These are phyloP conservation scores for Dolichotis patagonum DNA, from an alignment of 2,113 vertebrate genomes.

Conservation along the genomic window DNA sequence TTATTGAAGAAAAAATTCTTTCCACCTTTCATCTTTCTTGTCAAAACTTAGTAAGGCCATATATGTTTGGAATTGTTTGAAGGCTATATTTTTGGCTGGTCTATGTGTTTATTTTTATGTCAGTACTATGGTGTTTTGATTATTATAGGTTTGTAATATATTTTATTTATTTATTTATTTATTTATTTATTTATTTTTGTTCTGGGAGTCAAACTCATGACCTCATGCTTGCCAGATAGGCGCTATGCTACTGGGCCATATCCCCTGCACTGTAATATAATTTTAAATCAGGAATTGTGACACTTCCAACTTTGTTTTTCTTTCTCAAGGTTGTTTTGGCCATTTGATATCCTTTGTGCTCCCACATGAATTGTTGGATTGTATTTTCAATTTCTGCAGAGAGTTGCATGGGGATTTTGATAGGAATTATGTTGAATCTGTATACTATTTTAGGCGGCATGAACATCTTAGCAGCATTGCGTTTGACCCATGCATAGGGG, in stretches of 20 bases:
- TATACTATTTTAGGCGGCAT: neutral
- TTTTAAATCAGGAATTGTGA: neutral
- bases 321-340: neutral
- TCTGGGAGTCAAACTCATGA: too few species aligned
- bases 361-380: neutral
- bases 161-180: too few species aligned
- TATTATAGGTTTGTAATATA: neutral
- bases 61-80: neutral
- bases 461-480: neutral
- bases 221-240: too few species aligned
- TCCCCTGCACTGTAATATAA: neutral
- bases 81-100: neutral
- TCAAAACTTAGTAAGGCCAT: neutral
- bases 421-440: neutral
- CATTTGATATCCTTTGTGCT: neutral
- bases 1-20: neutral
- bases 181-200: too few species aligned
- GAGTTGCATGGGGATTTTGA: neutral
- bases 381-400: neutral
- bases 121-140: too few species aligned
- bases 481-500: neutral
- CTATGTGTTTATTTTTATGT: too few species aligned
- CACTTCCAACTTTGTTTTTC: neutral
- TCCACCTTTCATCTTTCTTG: neutral
- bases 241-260: too few species aligned